Evolutionary conservation across 2,113 vertebrate species (phyloP), one percentile per base, ranked within the genome.

Genomic region (Patagioenas fasciata): DNA sequence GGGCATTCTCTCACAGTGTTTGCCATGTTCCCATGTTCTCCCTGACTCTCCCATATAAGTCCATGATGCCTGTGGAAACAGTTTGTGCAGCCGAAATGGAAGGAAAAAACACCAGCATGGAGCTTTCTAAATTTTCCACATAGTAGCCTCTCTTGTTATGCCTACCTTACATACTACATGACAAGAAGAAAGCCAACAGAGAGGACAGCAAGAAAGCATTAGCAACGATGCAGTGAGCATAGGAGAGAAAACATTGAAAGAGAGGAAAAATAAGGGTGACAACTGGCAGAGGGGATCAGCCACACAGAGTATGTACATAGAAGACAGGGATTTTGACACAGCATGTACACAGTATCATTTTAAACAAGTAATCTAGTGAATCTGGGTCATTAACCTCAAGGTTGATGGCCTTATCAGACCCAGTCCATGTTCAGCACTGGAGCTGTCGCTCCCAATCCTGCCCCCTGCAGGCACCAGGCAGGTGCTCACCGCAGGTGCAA

Each of bases 381-480:
- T 62, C 16, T 70, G n/a, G 21, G 25, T n/a, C 25, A 38, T 58
- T 80, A 62, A 31, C 38, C 25, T 58, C 54, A 26, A 73, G 25
- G 28, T 62, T 60, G 53, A 0, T 13, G 13, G 57, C 40, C 34
- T 18, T 13, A 58, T 9, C n/a, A 77, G 48, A 29, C 34, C 13
- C 50, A 40, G 48, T 5, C 24, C 34, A 29, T 4, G 17, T 40
- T 28, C 74, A 60, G 25, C 38, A 53, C 56, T 48, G 31, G 31
- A 61, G 78, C 53, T 8, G 5, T 60, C 4, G 7, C 15, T 72
- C 47, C 31, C 21, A n/a, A 0, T 24, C 48, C 28, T 19, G 65
- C 42, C 20, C 20, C 8, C 1, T 17, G 42, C 28, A 2, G 40
- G 50, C 4, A 1, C 26, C 31, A 25, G 3, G 0, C 23, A 13